These are phyloP conservation scores for Agrotis ipsilon DNA, from an alignment of 2,888 invertebrate genomes.

Conservation along the genomic window DNA sequence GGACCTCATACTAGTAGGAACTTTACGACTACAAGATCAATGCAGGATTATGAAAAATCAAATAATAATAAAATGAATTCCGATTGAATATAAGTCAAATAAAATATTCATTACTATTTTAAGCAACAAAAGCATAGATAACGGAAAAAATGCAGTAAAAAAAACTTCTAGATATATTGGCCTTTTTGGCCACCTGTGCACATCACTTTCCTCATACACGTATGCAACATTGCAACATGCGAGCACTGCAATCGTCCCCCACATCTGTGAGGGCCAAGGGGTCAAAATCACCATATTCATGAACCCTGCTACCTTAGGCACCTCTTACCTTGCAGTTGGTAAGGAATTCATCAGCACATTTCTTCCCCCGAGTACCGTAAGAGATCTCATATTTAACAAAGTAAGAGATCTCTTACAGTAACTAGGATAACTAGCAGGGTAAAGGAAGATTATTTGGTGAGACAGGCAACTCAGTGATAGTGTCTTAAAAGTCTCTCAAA, in stretches of 20 bases:
- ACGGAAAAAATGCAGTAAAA: no score
- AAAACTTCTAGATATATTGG: no score
- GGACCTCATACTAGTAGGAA: background rate
- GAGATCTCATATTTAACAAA: slow-evolving; percentile 8
- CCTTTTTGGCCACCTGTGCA: no score
- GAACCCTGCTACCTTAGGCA: slow-evolving; percentile 13
- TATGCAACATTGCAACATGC: slow-evolving; percentile 28
- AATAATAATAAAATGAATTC: no score
- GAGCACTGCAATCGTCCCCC: slow-evolving; percentile 6
- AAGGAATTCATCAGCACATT: slow-evolving; percentile 29
- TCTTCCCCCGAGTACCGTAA: background rate
- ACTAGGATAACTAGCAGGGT: no score
- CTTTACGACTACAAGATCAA: background rate
- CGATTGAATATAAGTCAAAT: no score
- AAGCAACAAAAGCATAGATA: no score
- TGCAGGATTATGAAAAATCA: background rate
- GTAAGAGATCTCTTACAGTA: no score
- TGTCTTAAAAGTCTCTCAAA: no score
- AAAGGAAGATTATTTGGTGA: no score
- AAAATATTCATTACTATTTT: no score
- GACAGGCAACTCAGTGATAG: no score
- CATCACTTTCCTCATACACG: background rate
- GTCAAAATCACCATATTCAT: slow-evolving; percentile 54
- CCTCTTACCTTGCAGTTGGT: slow-evolving; percentile 18
- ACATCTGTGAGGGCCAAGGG: slow-evolving; percentile 26